A percentile compares a stretch with the other conserved stretches of the same genome.
Evolutionary conservation across 1,140 invertebrate species (phyloP).

Genomic region (Pseudomyrmex flavicornis): DNA sequence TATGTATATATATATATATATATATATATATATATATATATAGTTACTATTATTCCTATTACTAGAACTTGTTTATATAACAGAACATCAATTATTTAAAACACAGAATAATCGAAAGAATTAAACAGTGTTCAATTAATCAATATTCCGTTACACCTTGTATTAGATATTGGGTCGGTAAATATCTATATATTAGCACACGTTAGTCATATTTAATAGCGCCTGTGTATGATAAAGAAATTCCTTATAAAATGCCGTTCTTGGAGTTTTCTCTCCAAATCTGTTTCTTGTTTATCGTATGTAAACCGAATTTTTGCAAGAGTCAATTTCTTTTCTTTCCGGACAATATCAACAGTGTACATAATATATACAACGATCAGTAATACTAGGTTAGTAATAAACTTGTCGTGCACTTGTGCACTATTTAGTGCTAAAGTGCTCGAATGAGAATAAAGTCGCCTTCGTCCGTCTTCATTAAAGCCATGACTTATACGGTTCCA

Average conservation of each 20-base stretch:
- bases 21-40: neutral
- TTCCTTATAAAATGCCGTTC: slow-evolving; percentile 26
- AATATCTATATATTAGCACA: slow-evolving; percentile 59
- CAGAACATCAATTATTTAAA: neutral
- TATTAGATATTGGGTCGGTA: slow-evolving; percentile 21
- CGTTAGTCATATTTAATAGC: slow-evolving; percentile 62
- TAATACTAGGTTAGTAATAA: slow-evolving; percentile 72
- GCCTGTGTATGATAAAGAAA: slow-evolving; percentile 24
- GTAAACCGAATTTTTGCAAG: slow-evolving; percentile 42
- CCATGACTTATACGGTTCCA: slow-evolving; percentile 75
- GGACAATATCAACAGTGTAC: slow-evolving; percentile 69
- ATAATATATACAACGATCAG: slow-evolving; percentile 73
- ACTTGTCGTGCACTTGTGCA: slow-evolving; percentile 56
- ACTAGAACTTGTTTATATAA: too few relatives aligned
- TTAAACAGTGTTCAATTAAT: slow-evolving; percentile 2
- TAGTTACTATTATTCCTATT: too few relatives aligned
- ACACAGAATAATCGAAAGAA: neutral
- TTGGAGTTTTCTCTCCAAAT: slow-evolving; percentile 29
- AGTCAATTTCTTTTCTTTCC: slow-evolving; percentile 31
- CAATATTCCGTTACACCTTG: neutral
- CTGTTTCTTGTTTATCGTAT: slow-evolving; percentile 31
- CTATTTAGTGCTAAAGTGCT: slow-evolving; percentile 46
- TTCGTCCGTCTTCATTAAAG: neutral
- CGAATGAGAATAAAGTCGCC: slow-evolving; percentile 36
- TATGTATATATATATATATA: neutral